phyloP scores from a whole-genome alignment of 1,140 invertebrate genomes.

The Drosophila malerkotliana region DNA sequence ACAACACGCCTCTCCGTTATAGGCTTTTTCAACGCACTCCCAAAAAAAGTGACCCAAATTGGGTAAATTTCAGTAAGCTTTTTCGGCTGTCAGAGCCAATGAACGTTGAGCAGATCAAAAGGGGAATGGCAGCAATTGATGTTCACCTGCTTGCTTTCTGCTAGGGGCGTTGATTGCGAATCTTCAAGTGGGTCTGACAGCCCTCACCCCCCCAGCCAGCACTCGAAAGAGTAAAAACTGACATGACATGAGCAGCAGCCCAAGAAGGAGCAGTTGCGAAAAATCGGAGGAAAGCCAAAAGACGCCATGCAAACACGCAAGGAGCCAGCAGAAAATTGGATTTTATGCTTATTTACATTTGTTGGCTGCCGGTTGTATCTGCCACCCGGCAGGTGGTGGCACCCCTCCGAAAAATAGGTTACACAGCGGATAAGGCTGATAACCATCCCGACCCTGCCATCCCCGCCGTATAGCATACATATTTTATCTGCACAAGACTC shows the following conservation, averaged over 20 bases:
- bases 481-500: conserved; percentile 25
- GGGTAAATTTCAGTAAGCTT: conserved; percentile 43
- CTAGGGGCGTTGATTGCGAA: conserved; percentile 61
- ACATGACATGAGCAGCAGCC: conserved; percentile 35
- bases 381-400: conserved; percentile 16
- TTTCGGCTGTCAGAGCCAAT: conserved; percentile 49
- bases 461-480: conserved; percentile 8
- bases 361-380: conserved; percentile 4
- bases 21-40: conserved; percentile 5
- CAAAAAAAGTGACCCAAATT: conserved; percentile 28
- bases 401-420: conserved; percentile 20
- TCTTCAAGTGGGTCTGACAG: conserved; percentile 61
- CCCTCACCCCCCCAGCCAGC: not conserved
- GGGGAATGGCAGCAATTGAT: conserved; percentile 68
- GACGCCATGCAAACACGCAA: conserved; percentile 37
- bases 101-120: conserved; percentile 65
- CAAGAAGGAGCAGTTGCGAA: conserved; percentile 5
- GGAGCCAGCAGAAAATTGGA: conserved; percentile 66
- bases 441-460: conserved; percentile 1
- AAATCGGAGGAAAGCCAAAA: conserved; percentile 9
- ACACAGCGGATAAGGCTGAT: conserved; percentile 21
- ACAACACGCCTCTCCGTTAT: conserved; percentile 25
- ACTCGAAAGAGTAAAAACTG: conserved; percentile 9
- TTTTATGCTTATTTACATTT: conserved; percentile 78
- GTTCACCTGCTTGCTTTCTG: conserved; percentile 49